Percentiles rank a stretch among this genome's conserved stretches.
Conservation (phyloP, 2,888 invertebrate genomes). For the Eutolmus rufibarbis region DNA sequence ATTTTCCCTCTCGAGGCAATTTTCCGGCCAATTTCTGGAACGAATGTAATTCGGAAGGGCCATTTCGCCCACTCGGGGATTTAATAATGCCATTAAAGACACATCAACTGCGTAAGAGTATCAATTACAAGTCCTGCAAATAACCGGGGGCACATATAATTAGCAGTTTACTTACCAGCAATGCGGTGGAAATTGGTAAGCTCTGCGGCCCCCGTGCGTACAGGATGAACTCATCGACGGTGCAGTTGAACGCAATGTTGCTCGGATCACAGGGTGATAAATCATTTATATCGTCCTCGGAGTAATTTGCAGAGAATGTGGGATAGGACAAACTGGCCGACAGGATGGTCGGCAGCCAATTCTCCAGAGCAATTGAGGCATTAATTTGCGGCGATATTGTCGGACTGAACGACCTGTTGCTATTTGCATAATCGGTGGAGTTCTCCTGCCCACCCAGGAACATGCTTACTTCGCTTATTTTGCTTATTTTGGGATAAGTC, state of each 20-base stretch:
- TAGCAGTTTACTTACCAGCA: conserved; percentile 59
- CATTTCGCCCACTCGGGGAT: neutral
- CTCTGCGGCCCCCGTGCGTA: conserved; percentile 70
- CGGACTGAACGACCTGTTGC: neutral
- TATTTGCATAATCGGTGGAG: conserved; percentile 8
- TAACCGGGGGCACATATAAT: neutral
- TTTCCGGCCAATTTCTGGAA: neutral
- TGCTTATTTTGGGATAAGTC: neutral
- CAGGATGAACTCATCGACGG: conserved; percentile 68
- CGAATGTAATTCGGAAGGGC: neutral
- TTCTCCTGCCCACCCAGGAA: neutral
- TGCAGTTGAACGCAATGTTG: conserved; percentile 66
- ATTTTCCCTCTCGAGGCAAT: neutral
- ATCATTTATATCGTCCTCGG: conserved; percentile 43
- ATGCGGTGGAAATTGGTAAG: conserved; percentile 66
- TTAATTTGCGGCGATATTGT: neutral
- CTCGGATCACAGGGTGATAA: conserved; percentile 62
- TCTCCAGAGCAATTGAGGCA: neutral
- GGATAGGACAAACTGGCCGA: neutral
- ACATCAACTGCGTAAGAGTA: neutral
- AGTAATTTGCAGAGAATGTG: neutral
- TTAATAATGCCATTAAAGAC: conserved; percentile 5
- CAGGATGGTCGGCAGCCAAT: neutral
- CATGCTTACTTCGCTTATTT: conserved; percentile 7
- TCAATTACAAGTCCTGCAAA: neutral